Percentiles rank a stretch among this genome's conserved stretches.
phyloP scores from a whole-genome alignment of 1,140 invertebrate genomes.

The Anoplolepis gracilipes region DNA sequence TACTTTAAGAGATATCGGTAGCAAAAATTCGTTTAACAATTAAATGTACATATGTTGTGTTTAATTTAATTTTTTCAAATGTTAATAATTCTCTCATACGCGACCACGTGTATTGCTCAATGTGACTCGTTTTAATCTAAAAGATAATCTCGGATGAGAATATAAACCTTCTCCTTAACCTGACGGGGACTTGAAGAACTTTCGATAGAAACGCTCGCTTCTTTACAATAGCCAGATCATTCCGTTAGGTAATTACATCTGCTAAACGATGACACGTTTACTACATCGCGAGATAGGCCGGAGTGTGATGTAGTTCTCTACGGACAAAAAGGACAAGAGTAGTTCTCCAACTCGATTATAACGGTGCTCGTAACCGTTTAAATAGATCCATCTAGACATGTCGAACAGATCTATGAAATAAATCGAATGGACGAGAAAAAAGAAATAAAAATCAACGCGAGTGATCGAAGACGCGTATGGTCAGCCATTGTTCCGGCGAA shows the following conservation, averaged over 20 bases:
- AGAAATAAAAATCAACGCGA: background rate
- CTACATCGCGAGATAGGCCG: constrained; percentile 8
- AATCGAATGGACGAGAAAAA: background rate
- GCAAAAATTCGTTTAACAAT: background rate
- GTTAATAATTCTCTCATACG: background rate
- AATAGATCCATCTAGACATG: constrained; percentile 24
- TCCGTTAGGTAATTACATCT: constrained; percentile 49
- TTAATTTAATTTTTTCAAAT: background rate
- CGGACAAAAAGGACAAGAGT: constrained; percentile 19
- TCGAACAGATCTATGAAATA: constrained; percentile 18
- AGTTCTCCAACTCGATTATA: constrained; percentile 25
- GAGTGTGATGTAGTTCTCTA: constrained; percentile 17
- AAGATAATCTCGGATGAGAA: background rate
- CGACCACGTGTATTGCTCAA: background rate
- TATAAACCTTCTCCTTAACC: background rate
- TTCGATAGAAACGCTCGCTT: constrained; percentile 17
- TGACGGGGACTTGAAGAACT: background rate
- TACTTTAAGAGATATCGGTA: no score
- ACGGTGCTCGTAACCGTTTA: constrained; percentile 24
- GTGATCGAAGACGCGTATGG: background rate
- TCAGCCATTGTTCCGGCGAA: constrained; percentile 7
- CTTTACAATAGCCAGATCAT: constrained; percentile 25
- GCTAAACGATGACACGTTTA: constrained; percentile 30
- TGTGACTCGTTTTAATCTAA: background rate
- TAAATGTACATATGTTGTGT: background rate